These are phyloP conservation scores for Sarcoramphus papa DNA, from an alignment of 2,797 vertebrate species.

Conservation along the genomic window DNA sequence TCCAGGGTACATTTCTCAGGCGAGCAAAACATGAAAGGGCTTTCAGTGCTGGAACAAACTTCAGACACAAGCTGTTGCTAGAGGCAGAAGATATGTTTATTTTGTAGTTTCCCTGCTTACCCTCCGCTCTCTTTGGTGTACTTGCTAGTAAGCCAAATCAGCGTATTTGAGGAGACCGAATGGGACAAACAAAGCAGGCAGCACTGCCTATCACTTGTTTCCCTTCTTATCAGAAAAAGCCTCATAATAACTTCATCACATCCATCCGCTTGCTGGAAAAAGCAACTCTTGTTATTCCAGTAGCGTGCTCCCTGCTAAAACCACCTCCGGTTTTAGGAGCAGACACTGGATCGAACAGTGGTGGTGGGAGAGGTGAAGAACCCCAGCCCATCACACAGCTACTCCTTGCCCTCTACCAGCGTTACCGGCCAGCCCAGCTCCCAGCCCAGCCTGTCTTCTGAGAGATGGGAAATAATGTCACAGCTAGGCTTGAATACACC, in stretches of 20 bases:
- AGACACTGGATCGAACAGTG: neutral
- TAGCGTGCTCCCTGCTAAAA: neutral
- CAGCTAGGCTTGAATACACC: neutral
- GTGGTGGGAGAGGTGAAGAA: neutral
- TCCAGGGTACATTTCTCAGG: constrained; percentile 44
- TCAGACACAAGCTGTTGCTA: constrained; percentile 6
- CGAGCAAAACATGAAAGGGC: neutral
- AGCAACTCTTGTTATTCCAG: neutral
- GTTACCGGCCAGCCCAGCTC: neutral
- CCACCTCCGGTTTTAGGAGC: neutral
- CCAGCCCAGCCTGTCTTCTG: neutral
- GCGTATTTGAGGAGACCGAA: neutral
- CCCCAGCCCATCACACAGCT: neutral
- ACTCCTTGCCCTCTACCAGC: neutral
- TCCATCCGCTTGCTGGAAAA: neutral
- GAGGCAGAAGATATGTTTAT: constrained; percentile 29
- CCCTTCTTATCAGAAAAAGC: neutral
- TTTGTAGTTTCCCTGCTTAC: constrained; percentile 1
- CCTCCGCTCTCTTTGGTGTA: neutral
- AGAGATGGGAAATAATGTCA: neutral
- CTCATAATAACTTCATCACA: neutral
- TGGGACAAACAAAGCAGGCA: neutral
- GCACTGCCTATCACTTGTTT: neutral
- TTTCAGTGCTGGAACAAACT: constrained; percentile 13
- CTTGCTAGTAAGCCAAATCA: neutral